Percentiles rank a stretch among this genome's conserved stretches.
Evolutionary conservation across 2,888 invertebrate genomes (phyloP).

Genomic region (Athalia circularis): DNA sequence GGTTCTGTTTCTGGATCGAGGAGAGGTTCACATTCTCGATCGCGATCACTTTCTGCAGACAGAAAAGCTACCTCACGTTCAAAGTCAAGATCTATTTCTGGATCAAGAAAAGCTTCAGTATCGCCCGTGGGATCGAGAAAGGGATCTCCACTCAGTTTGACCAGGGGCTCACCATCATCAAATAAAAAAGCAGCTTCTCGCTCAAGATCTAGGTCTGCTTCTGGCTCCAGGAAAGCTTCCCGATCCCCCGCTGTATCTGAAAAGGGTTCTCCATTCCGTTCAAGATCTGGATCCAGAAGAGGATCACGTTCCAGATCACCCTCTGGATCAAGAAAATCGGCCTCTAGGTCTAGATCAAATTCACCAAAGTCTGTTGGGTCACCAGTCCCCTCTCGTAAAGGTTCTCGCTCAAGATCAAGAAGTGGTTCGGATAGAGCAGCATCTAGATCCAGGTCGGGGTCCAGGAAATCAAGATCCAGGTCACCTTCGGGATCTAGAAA

Average conservation of each 20-base stretch:
- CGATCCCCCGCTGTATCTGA: slow-evolving; percentile 44
- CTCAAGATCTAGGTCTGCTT: slow-evolving; percentile 54
- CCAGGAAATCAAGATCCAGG: slow-evolving; percentile 55
- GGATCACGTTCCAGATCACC: slow-evolving; percentile 63
- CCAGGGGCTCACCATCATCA: too few species aligned
- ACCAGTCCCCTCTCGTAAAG: slow-evolving; percentile 58
- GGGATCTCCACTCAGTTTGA: slow-evolving; percentile 54
- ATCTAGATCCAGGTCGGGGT: slow-evolving; percentile 67
- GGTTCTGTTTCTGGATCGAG: slow-evolving; percentile 61
- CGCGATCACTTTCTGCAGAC: slow-evolving; percentile 54
- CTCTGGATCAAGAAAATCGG: slow-evolving; percentile 64
- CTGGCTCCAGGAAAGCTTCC: slow-evolving; percentile 51
- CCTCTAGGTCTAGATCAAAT: slow-evolving; percentile 53
- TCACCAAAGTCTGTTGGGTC: slow-evolving; percentile 51
- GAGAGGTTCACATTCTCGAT: slow-evolving; percentile 57
- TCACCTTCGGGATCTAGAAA: slow-evolving; percentile 62
- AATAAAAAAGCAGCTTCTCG: slow-evolving; percentile 50
- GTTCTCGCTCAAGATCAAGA: slow-evolving; percentile 55
- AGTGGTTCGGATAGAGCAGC: slow-evolving; percentile 51
- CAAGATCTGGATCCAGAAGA: slow-evolving; percentile 58
- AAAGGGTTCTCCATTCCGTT: slow-evolving; percentile 54
- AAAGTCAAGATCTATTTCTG: slow-evolving; percentile 55
- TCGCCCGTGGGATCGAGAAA: slow-evolving; percentile 61
- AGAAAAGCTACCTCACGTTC: slow-evolving; percentile 54
- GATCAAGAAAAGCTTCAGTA: slow-evolving; percentile 51